Evolutionary conservation across 2,113 vertebrate genomes (phyloP), one percentile per base, ranked within the genome.

Genomic region (Scortum barcoo): DNA sequence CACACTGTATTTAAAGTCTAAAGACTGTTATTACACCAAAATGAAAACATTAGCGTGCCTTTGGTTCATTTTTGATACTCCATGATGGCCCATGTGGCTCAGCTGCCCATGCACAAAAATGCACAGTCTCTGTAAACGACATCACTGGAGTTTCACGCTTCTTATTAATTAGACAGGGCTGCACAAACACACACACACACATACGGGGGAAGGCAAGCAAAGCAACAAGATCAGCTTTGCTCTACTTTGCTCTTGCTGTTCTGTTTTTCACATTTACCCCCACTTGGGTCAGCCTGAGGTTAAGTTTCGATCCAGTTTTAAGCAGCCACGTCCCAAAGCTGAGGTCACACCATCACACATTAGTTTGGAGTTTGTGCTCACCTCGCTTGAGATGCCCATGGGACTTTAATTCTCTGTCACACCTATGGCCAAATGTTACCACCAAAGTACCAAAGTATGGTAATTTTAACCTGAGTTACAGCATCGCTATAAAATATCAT

Each of bases 181-280:
- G 61, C n/a, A 67, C n/a, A n/a, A n/a, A n/a, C n/a, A n/a, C n/a
- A n/a, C n/a, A n/a, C n/a, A n/a, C n/a, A n/a, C 72, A 69, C 63
- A 80, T 74, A 71, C 11, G 11, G 19, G 61, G 80, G 63, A 58
- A 69, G 71, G 54, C 11, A 28, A 57, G 36, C 26, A 26, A 53
- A 78, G 24, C 57, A 57, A 53, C 26, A 33, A 74, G 30, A 62
- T 61, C 16, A 80, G 60, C 54, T 53, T 69, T 54, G 71, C 81
- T 78, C 3, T 30, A 9, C 63, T 84, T 24, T 63, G 26, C 42
- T 48, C 16, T 28, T 24, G 76, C 63, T 70, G 53, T 72, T 11
- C 3, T 91, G 84, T 71, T 89, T 91, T 90, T 90, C 60, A 76
- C 84, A 89, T 93, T 90, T 83, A 72, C 90, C 89, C 91, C 90